Evolutionary conservation across 2,113 vertebrate species (phyloP).

Genomic region (Numenius arquata): DNA sequence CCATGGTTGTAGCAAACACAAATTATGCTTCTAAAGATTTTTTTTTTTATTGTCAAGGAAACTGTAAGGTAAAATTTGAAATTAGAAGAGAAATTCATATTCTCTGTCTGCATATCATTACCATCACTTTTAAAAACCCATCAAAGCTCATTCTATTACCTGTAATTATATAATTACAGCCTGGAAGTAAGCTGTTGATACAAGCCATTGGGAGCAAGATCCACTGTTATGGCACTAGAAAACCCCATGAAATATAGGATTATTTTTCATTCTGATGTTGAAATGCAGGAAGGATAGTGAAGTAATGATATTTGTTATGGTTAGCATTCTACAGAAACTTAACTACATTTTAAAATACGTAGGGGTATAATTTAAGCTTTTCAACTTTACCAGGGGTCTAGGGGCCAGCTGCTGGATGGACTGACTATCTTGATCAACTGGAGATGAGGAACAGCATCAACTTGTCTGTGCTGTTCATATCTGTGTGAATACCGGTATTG

Average conservation of each 20-base stretch:
- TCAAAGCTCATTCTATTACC: neutral
- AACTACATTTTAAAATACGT: neutral
- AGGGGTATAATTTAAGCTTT: neutral
- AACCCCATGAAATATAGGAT: neutral
- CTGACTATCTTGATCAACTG: neutral
- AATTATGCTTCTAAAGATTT: neutral
- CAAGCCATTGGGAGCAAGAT: neutral
- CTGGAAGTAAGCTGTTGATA: neutral
- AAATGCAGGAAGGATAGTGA: neutral
- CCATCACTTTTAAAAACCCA: neutral
- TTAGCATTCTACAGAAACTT: neutral
- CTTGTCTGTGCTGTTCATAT: neutral
- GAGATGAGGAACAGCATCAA: neutral
- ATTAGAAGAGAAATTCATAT: neutral
- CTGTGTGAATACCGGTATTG: neutral
- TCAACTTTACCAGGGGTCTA: neutral
- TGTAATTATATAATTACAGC: neutral
- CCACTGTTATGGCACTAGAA: neutral
- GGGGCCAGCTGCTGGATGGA: neutral
- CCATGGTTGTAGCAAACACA: neutral
- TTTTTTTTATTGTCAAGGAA: neutral
- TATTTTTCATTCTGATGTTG: neutral
- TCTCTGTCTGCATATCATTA: neutral
- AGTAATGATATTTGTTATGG: neutral
- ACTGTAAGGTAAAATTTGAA: neutral